Percentiles rank a stretch among this genome's conserved stretches.
These are phyloP conservation scores for Actias luna DNA, from an alignment of 2,888 invertebrate species.

Conservation along the genomic window DNA sequence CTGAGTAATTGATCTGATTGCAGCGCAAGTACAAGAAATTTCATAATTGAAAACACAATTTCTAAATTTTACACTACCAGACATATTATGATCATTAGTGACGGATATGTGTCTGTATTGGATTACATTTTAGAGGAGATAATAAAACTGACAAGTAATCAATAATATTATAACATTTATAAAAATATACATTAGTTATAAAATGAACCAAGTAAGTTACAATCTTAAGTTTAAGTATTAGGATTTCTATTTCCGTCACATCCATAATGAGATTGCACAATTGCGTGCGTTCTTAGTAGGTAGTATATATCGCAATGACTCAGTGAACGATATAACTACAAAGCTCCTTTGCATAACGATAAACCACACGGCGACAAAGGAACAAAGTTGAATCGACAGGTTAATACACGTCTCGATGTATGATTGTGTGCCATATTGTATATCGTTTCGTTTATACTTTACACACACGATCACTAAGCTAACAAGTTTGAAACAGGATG, in stretches of 20 bases:
- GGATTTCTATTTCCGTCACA: not conserved
- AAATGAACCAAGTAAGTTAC: not conserved
- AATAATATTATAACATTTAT: not conserved
- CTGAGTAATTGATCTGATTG: no score
- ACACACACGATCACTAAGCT: slow-evolving; percentile 29
- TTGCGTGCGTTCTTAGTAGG: slow-evolving; percentile 20
- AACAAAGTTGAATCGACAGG: slow-evolving; percentile 70
- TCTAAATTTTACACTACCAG: no score
- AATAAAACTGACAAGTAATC: not conserved
- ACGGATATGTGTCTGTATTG: not conserved
- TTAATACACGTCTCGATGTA: slow-evolving; percentile 60
- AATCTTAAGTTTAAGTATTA: not conserved
- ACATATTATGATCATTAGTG: not conserved
- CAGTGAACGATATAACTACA: slow-evolving; percentile 51
- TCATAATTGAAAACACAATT: no score
- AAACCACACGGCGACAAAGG: slow-evolving; percentile 60
- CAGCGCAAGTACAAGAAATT: no score
- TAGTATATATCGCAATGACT: slow-evolving; percentile 48
- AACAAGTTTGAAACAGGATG: slow-evolving; percentile 42
- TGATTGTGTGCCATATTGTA: slow-evolving; percentile 35
- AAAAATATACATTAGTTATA: not conserved
- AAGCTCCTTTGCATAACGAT: slow-evolving; percentile 63
- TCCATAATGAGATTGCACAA: not conserved
- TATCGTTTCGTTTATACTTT: slow-evolving; percentile 27
- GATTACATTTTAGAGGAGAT: not conserved